Percentiles rank a stretch among this genome's conserved stretches.
These are phyloP conservation scores for Ormyrus rosae DNA, from an alignment of 2,888 invertebrate species.

Conservation along the genomic window DNA sequence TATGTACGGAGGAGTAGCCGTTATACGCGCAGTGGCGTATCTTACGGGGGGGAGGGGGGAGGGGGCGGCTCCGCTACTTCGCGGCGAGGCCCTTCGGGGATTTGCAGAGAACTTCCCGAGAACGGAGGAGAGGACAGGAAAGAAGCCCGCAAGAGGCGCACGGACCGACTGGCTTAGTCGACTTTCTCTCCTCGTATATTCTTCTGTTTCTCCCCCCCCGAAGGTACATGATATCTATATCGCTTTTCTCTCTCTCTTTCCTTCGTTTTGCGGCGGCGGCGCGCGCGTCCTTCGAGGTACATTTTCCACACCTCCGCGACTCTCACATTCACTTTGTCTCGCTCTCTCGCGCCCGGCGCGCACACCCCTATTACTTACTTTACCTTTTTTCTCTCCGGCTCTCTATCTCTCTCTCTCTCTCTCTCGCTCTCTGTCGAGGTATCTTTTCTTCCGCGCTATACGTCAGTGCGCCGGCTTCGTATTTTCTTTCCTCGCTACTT, in stretches of 20 bases:
- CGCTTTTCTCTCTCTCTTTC: constrained; percentile 13
- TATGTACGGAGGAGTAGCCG: too few species aligned
- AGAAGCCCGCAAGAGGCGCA: constrained; percentile 16
- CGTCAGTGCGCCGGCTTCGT: background rate
- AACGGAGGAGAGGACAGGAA: background rate
- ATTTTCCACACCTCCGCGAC: constrained; percentile 39
- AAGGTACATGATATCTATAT: constrained; percentile 27
- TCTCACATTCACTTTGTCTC: constrained; percentile 46
- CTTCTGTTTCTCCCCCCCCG: background rate
- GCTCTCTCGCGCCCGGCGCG: background rate
- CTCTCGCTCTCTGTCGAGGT: background rate
- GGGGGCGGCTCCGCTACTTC: background rate
- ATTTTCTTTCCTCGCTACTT: background rate
- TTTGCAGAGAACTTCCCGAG: constrained; percentile 26
- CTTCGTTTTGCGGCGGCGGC: background rate
- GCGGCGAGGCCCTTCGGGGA: constrained; percentile 40
- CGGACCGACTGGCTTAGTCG: constrained; percentile 21
- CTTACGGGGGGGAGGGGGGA: too few species aligned
- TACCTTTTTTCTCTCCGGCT: background rate
- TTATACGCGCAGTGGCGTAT: too few species aligned
- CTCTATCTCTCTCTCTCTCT: background rate
- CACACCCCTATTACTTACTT: background rate
- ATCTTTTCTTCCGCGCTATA: constrained; percentile 12
- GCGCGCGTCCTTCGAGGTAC: constrained; percentile 11
- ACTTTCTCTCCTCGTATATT: constrained; percentile 26